Percentiles rank a stretch among this genome's conserved stretches.
These are phyloP conservation scores for Yponomeuta cagnagella DNA, from an alignment of 2,888 invertebrate species.

Conservation along the genomic window DNA sequence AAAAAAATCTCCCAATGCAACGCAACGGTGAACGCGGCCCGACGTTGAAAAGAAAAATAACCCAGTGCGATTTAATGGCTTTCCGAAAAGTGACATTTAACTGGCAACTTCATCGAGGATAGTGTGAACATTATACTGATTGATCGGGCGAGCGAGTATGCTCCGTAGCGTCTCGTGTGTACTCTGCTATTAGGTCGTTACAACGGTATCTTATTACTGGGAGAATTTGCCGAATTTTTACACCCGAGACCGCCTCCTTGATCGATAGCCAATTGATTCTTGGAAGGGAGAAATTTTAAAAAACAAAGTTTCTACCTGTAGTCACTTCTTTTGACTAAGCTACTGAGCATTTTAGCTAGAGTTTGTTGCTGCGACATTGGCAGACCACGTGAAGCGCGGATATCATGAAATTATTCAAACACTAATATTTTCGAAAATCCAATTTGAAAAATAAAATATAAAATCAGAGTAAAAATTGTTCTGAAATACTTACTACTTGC, in stretches of 20 bases:
- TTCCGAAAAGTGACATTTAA: conserved; percentile 17
- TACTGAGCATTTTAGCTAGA: neutral
- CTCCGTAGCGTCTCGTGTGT: conserved; percentile 19
- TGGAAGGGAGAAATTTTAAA: conserved; percentile 52
- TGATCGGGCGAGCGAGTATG: conserved; percentile 28
- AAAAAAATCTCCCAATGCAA: conserved; percentile 1
- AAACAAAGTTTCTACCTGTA: conserved; percentile 18
- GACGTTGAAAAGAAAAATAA: neutral
- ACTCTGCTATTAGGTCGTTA: conserved; percentile 41
- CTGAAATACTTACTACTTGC: no score
- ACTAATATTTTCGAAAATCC: no score
- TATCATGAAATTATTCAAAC: no score
- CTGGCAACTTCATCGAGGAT: conserved; percentile 12
- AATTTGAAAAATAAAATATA: no score
- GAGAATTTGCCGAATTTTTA: conserved; percentile 39
- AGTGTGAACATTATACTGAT: conserved; percentile 33
- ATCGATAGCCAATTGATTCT: conserved; percentile 48
- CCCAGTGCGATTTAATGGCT: conserved; percentile 4
- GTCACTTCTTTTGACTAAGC: neutral
- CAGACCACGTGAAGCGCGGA: no score
- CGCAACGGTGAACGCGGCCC: neutral
- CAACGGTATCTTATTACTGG: conserved; percentile 47
- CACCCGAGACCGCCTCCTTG: conserved; percentile 38
- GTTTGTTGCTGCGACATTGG: no score
- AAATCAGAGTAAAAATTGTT: no score